Percentiles rank a stretch among this genome's conserved stretches.
Conservation (phyloP, 2,113 vertebrate species). For the Oreochromis aureus region DNA sequence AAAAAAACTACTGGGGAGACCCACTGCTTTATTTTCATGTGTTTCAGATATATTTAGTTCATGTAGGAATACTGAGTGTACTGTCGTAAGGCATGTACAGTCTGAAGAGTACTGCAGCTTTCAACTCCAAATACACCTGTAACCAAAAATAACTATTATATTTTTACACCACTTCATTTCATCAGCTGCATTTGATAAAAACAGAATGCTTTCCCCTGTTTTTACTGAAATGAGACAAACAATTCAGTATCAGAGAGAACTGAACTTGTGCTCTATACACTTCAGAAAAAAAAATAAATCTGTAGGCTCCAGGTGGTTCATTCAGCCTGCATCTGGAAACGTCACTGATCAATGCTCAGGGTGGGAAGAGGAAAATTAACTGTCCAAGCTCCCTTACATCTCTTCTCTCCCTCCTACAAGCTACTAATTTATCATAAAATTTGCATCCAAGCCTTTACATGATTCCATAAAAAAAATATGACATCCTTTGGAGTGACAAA, state of each 20-base stretch:
- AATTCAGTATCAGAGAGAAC: constrained; percentile 17
- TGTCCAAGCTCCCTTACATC: constrained; percentile 25
- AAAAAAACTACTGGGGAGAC: constrained; percentile 18
- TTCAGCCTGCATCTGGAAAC: constrained; percentile 44
- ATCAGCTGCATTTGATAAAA: constrained; percentile 38
- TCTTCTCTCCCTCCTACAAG: constrained; percentile 1
- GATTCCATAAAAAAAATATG: constrained; percentile 43
- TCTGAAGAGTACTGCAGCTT: constrained; percentile 52
- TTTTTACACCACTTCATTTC: constrained; percentile 6
- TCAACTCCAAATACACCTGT: constrained; percentile 20
- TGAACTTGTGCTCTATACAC: constrained; percentile 53
- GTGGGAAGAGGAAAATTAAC: constrained; percentile 48
- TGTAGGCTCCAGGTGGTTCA: constrained; percentile 19
- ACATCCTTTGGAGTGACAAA: constrained; percentile 47
- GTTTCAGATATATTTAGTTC: constrained; percentile 16
- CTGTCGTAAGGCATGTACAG: constrained; percentile 62
- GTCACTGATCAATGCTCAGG: constrained; percentile 15
- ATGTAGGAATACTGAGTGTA: constrained; percentile 37
- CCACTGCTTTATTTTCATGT: constrained; percentile 23
- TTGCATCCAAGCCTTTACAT: constrained; percentile 32
- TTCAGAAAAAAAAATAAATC: constrained; percentile 50
- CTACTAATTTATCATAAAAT: constrained; percentile 9
- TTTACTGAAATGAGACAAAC: constrained; percentile 38
- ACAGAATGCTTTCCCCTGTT: background rate
- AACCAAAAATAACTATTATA: constrained; percentile 43